These are phyloP conservation scores for Doryteuthis pealeii DNA, from an alignment of 1,140 invertebrate genomes.

Conservation along the genomic window DNA sequence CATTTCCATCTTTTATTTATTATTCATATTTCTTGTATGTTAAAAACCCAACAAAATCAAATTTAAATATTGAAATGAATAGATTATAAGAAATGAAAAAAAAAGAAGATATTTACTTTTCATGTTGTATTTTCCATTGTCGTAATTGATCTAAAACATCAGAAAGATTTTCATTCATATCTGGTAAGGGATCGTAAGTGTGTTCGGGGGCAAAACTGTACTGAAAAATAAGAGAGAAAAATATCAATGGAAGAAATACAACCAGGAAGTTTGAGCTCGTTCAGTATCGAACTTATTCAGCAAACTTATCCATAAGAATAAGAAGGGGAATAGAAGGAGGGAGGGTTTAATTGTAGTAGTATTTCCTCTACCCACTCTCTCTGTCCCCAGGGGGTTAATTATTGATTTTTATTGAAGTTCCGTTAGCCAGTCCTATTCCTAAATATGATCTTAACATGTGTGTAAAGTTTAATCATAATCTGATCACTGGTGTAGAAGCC, in stretches of 20 bases:
- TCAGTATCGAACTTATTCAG: not conserved
- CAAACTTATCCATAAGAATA: not conserved
- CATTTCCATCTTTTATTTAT: too few species aligned
- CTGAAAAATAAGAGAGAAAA: constrained; percentile 23
- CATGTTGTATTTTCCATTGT: constrained; percentile 53
- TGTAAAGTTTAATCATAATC: too few species aligned
- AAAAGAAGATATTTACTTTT: constrained; percentile 38
- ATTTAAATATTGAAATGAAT: not conserved
- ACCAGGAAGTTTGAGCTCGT: not conserved
- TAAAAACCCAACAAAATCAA: too few species aligned
- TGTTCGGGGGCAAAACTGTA: constrained; percentile 38
- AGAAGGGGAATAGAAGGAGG: not conserved
- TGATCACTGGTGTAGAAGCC: too few species aligned
- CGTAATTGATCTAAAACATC: constrained; percentile 48
- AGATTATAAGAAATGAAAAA: too few species aligned
- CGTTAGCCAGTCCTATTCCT: too few species aligned
- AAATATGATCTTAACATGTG: too few species aligned
- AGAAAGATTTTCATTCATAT: constrained; percentile 34
- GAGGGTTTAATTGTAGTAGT: not conserved
- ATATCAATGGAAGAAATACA: not conserved
- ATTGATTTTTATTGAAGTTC: too few species aligned
- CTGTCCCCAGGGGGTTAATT: too few species aligned
- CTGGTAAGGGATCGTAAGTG: constrained; percentile 34
- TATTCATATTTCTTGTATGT: too few species aligned
- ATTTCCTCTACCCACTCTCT: not conserved